Percentiles rank a stretch among this genome's conserved stretches.
Evolutionary conservation across 2,888 invertebrate species (phyloP).

Genomic region (Stratiomys singularior): DNA sequence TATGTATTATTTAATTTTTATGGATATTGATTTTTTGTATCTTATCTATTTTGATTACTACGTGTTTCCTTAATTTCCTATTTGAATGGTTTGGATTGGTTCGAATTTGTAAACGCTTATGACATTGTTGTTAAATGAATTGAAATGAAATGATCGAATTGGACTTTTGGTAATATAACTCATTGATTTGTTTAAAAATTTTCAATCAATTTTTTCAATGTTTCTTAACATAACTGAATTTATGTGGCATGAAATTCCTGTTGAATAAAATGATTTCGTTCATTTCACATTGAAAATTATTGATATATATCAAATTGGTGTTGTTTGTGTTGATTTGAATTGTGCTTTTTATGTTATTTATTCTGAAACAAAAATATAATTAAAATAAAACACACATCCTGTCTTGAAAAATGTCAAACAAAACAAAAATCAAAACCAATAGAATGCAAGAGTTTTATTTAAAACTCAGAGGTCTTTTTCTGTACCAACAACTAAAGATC

Average conservation of each 20-base stretch:
- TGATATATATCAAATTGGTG: constrained; percentile 29
- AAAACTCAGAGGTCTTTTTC: constrained; percentile 94
- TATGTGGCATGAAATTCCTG: constrained; percentile 39
- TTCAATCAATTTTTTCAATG: not conserved
- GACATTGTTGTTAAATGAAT: constrained; percentile 35
- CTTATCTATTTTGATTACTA: not conserved
- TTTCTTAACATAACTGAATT: constrained; percentile 9
- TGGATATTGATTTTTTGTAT: not conserved
- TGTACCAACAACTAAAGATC: constrained; percentile 88
- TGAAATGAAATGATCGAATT: constrained; percentile 8
- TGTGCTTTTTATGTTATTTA: constrained; percentile 29
- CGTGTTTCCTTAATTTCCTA: too few species aligned
- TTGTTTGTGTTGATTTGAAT: constrained; percentile 35
- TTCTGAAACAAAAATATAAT: constrained; percentile 5
- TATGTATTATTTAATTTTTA: not conserved
- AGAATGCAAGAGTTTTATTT: constrained; percentile 82
- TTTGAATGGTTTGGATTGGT: not conserved
- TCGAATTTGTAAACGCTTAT: constrained; percentile 19
- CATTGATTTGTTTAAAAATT: constrained; percentile 15
- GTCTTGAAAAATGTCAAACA: constrained; percentile 29
- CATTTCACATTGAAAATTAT: constrained; percentile 8
- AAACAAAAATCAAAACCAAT: constrained; percentile 10
- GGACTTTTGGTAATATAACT: not conserved
- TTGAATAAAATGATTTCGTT: constrained; percentile 18
- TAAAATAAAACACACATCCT: not conserved